Base-by-base conservation (phyloP, 2,888 invertebrate genomes). In the Melinaea marsaeus region DNA sequence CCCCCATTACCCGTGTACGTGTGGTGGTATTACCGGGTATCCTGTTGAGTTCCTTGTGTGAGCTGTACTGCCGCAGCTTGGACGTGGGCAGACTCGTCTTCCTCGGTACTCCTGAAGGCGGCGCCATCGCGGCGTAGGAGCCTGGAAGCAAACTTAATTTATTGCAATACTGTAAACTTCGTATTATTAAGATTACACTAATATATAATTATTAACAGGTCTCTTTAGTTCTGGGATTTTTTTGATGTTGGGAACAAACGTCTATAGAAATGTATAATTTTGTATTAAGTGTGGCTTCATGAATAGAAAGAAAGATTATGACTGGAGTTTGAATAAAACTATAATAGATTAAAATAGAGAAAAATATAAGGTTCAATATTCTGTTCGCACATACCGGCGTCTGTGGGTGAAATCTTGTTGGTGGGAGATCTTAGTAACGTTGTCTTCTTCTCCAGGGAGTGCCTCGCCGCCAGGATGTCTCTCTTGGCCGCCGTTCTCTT, bases 1-100 rank as follows among this genome's bases (percentile, higher is more conserved):
- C 22, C 22, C 22, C 22, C 22, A 22, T 22, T 22, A 22, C 22
- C 22, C 22, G 22, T 22, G 22, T 22, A 22, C 22, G 22, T 22
- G 22, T 22, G 2, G 7, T 46, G 47, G 33, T 42, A 61, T 80
- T 72, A 90, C 91, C 86, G 45, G 90, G 87, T 81, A 91, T 87
- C 71, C 89, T 83, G 73, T 78, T 88, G 9, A 91, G 83, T 73
- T 91, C 91, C 71, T 85, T 88, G 74, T 91, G 91, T 61, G 91
- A 91, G 74, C 91, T 91, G 75, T 91, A 91, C 70, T 91, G 91
- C 69, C 91, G 82, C 67, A 91, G 79, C 73, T 91, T 91, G 54
- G 91, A 91, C 0, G 89, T 88, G 5, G 91, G 91, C 71, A 91
- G 78, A 64, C 79, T 76, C 1, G 87, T 81, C 71, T 85, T 85